Conservation (phyloP, 2,113 vertebrate genomes). For the Actenoides hombroni region DNA sequence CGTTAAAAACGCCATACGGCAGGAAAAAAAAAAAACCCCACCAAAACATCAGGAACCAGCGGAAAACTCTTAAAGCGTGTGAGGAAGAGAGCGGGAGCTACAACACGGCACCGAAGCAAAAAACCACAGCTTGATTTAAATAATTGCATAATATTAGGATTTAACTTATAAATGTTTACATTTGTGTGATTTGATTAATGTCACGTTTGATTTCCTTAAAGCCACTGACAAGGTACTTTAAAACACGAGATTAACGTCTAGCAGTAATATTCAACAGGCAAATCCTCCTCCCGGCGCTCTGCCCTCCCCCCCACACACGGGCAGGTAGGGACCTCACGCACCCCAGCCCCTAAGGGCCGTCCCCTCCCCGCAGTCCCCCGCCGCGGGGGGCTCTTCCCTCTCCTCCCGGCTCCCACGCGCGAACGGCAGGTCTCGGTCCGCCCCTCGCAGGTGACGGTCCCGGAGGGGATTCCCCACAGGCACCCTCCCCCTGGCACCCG, state of each 20-base stretch:
- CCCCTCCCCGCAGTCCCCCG: not conserved
- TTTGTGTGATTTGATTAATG: slow-evolving; percentile 51
- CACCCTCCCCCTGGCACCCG: not conserved
- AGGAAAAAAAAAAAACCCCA: not conserved
- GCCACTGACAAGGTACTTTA: slow-evolving; percentile 39
- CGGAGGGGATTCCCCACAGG: not conserved
- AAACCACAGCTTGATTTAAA: slow-evolving; percentile 42
- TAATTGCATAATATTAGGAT: slow-evolving; percentile 58
- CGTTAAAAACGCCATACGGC: not conserved
- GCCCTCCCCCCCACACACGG: fast-evolving
- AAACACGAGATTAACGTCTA: slow-evolving; percentile 38
- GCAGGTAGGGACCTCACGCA: not conserved
- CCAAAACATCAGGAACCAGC: not conserved
- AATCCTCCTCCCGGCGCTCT: not conserved
- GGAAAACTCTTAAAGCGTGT: not conserved
- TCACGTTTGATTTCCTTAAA: slow-evolving; percentile 46
- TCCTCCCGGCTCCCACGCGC: not conserved
- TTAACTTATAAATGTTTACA: slow-evolving; percentile 62
- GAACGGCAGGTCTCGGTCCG: not conserved
- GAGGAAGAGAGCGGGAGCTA: not conserved
- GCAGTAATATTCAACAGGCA: slow-evolving; percentile 52
- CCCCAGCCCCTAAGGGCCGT: fast-evolving
- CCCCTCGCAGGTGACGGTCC: not conserved
- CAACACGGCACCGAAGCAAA: not conserved
- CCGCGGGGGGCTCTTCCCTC: not conserved